phyloP scores from a whole-genome alignment of 2,113 vertebrate genomes.

The Holacanthus passer region DNA sequence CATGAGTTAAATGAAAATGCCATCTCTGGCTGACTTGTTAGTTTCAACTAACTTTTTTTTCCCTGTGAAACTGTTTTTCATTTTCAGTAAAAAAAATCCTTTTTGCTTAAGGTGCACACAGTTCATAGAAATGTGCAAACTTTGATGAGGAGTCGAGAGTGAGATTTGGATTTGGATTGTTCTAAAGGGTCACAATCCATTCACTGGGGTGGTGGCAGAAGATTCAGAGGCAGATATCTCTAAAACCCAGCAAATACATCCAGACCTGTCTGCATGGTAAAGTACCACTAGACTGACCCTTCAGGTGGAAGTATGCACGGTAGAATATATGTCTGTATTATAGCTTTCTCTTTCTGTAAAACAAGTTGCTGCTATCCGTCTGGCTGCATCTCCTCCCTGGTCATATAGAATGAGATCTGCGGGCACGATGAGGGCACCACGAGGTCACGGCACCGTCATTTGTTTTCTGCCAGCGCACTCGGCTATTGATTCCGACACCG shows the following conservation, averaged over 20 bases:
- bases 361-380: not conserved
- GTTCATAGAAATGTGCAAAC: not conserved
- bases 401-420: constrained; percentile 36
- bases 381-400: constrained; percentile 3
- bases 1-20: not conserved
- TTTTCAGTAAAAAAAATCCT: not conserved
- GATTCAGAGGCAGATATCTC: no score
- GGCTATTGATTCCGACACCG: constrained; percentile 77
- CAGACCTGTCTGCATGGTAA: not conserved
- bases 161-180: not conserved
- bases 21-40: no score
- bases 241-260: not conserved
- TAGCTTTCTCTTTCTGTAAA: constrained; percentile 1
- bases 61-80: not conserved
- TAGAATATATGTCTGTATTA: not conserved
- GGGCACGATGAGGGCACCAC: not conserved
- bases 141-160: not conserved
- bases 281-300: not conserved
- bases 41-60: no score
- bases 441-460: constrained; percentile 71
- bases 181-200: not conserved
- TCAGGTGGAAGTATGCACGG: not conserved
- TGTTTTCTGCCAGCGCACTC: constrained; percentile 73
- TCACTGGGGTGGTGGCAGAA: not conserved
- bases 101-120: not conserved